These are phyloP conservation scores for Heteromormyrus szaboi DNA, from an alignment of 2,797 vertebrate species.

Conservation along the genomic window DNA sequence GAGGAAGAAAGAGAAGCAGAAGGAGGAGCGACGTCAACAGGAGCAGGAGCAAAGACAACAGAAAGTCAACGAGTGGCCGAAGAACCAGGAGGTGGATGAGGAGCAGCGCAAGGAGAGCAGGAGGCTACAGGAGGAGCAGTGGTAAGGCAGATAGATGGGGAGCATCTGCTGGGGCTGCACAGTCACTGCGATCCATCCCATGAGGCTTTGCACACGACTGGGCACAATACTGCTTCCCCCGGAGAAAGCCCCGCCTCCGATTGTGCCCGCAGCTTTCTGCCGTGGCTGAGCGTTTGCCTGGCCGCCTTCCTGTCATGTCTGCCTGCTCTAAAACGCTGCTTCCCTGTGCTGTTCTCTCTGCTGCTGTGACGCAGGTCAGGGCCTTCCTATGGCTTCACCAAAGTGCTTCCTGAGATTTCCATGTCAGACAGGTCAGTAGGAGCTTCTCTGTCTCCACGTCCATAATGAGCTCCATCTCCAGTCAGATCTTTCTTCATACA, in stretches of 20 bases:
- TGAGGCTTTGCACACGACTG: neutral
- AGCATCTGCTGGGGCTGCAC: neutral
- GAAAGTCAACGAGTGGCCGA: slow-evolving; percentile 34
- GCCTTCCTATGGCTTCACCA: slow-evolving; percentile 47
- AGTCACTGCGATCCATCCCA: neutral
- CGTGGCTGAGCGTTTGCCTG: slow-evolving; percentile 19
- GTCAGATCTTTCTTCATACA: neutral
- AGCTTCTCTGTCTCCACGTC: neutral
- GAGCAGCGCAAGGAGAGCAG: slow-evolving; percentile 34
- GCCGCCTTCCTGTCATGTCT: slow-evolving; percentile 23
- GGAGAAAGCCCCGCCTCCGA: neutral
- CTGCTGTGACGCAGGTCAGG: slow-evolving; percentile 49
- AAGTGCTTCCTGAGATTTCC: slow-evolving; percentile 49
- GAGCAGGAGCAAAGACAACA: slow-evolving; percentile 39
- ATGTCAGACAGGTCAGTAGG: slow-evolving; percentile 62
- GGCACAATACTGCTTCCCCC: neutral
- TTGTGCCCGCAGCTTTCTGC: neutral
- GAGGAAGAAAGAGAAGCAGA: slow-evolving; percentile 7
- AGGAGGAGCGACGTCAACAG: slow-evolving; percentile 34
- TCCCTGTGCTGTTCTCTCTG: slow-evolving; percentile 31
- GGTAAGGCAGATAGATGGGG: neutral
- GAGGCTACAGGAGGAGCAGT: slow-evolving; percentile 28
- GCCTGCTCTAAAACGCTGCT: slow-evolving; percentile 24
- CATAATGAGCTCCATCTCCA: neutral
- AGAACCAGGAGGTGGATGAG: slow-evolving; percentile 36